Evolutionary conservation across 2,113 vertebrate genomes (phyloP).

Genomic region (Cardinalis cardinalis): DNA sequence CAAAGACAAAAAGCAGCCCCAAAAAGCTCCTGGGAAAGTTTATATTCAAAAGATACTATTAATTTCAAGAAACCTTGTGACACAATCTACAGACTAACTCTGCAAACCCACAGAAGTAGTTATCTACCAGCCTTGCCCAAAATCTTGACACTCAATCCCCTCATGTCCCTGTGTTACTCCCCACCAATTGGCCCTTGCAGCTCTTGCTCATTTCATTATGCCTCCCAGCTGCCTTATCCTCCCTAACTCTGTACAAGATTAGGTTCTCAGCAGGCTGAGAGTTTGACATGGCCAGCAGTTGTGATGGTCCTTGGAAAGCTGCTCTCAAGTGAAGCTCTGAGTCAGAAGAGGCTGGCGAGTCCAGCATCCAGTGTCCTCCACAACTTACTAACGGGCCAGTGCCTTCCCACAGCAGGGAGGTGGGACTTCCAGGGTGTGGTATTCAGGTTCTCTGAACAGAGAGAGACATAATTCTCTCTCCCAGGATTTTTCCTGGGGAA

Average conservation of each 20-base stretch:
- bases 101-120: background rate
- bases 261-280: background rate
- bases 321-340: background rate
- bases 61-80: background rate
- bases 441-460: too few species aligned
- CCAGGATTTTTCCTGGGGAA: too few species aligned
- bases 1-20: background rate
- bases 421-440: background rate
- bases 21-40: background rate
- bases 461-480: too few species aligned
- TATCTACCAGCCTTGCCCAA: background rate
- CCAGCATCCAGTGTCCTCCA: background rate
- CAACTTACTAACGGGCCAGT: background rate
- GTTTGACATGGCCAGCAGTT: background rate
- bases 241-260: background rate
- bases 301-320: background rate
- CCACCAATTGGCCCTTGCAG: background rate
- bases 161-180: background rate
- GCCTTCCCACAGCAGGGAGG: background rate
- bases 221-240: background rate
- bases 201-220: background rate
- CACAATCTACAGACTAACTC: background rate
- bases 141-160: rapidly evolving
- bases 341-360: background rate
- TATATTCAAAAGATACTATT: background rate